Evolutionary conservation across 2,113 vertebrate species (phyloP).

Genomic region (Girardinichthys multiradiatus): DNA sequence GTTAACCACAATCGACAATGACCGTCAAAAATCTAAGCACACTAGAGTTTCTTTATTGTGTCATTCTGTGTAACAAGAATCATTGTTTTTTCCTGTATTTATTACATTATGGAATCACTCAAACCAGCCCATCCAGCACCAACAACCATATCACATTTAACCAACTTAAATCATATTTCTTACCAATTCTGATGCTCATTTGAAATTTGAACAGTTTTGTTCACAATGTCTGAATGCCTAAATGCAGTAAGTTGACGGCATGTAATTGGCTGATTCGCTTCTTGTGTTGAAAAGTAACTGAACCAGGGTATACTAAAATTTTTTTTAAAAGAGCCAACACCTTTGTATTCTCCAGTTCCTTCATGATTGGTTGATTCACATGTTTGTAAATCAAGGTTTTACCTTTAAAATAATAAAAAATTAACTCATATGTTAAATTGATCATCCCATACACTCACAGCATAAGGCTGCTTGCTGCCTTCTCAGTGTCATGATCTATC

Average conservation of each 20-base stretch:
- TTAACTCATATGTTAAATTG: neutral
- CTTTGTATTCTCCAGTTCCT: neutral
- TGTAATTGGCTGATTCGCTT: neutral
- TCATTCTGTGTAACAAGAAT: too few species aligned
- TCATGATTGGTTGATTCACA: neutral
- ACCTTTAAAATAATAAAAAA: neutral
- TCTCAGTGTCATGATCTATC: neutral
- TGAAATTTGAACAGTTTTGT: neutral
- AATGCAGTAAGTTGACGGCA: neutral
- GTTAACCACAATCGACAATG: too few species aligned
- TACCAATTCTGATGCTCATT: neutral
- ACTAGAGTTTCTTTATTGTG: too few species aligned
- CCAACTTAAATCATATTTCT: neutral
- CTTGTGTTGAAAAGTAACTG: neutral
- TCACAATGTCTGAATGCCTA: neutral
- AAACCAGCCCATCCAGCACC: too few species aligned
- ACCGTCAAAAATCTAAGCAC: too few species aligned
- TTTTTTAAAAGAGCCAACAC: too few species aligned
- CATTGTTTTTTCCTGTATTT: too few species aligned
- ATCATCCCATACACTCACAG: too few species aligned
- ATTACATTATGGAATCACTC: too few species aligned
- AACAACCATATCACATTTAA: neutral
- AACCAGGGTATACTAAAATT: neutral
- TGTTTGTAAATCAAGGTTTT: neutral
- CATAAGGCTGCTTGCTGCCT: too few species aligned